A percentile compares a stretch with the other conserved stretches of the same genome.
phyloP scores from a whole-genome alignment of 2,113 vertebrate genomes.

The Columba janthina region DNA sequence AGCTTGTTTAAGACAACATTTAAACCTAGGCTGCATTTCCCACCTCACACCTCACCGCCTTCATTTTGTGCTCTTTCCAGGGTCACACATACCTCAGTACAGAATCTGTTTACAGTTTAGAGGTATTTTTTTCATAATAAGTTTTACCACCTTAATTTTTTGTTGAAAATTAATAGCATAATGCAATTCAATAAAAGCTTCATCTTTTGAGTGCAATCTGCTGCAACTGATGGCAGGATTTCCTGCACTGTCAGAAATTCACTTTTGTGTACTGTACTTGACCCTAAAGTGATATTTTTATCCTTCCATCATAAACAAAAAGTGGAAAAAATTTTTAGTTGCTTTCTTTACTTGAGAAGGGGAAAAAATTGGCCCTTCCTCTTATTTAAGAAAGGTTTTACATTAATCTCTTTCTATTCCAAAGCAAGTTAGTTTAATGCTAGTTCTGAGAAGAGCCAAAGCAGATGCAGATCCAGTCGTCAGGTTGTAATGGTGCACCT shows the following conservation, averaged over 20 bases:
- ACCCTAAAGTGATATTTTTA: not conserved
- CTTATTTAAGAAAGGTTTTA: not conserved
- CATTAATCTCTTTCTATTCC: not conserved
- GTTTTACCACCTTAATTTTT: not conserved
- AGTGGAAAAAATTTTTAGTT: slow-evolving; percentile 3
- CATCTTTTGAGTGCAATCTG: not conserved
- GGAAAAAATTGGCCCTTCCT: not conserved
- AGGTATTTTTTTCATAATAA: not conserved
- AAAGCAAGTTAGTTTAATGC: not conserved
- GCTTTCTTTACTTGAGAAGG: not conserved
- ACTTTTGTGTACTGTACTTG: not conserved
- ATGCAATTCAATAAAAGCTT: not conserved
- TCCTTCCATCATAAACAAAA: not conserved
- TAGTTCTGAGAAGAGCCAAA: not conserved
- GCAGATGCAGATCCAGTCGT: not conserved
- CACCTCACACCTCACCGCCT: not conserved
- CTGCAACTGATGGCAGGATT: not conserved
- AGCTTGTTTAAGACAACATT: not conserved
- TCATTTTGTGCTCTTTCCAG: not conserved
- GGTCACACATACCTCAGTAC: not conserved
- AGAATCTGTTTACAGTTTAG: not conserved
- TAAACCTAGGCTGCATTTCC: not conserved
- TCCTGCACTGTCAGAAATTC: not conserved
- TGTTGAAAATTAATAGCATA: not conserved
- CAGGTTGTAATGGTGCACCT: not conserved